phyloP scores from a whole-genome alignment of 2,113 vertebrate species.

The Otocyon megalotis region DNA sequence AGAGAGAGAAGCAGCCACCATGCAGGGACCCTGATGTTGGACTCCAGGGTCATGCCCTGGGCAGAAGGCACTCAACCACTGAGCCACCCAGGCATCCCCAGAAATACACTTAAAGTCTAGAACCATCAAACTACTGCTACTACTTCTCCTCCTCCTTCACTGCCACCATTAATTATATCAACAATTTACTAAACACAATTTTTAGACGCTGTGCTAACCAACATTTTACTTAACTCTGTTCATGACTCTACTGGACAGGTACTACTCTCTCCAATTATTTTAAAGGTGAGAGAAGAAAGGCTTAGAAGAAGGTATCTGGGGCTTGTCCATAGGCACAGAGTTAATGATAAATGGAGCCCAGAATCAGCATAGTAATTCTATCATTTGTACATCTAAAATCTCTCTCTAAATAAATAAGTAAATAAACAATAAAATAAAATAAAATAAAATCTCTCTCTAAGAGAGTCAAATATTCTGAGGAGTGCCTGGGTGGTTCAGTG shows the following conservation, averaged over 20 bases:
- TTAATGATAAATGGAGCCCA: not conserved
- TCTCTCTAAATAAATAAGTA: too few species aligned
- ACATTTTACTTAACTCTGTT: not conserved
- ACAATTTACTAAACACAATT: not conserved
- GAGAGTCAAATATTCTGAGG: too few species aligned
- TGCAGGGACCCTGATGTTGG: too few species aligned
- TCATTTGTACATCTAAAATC: not conserved
- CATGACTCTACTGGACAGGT: not conserved
- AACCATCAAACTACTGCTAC: not conserved
- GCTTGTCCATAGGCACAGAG: not conserved
- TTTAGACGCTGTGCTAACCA: not conserved
- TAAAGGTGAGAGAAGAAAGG: not conserved
- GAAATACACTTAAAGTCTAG: not conserved
- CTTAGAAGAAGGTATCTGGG: not conserved
- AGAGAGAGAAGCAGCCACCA: too few species aligned
- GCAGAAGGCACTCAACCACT: too few species aligned
- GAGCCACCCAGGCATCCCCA: not conserved
- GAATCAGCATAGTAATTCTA: not conserved
- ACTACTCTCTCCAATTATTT: not conserved
- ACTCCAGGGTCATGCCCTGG: too few species aligned
- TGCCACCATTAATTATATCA: not conserved
- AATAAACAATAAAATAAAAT: too few species aligned
- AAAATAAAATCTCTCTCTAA: not conserved
- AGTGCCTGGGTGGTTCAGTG: too few species aligned
- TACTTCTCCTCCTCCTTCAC: not conserved